phyloP scores from a whole-genome alignment of 2,797 vertebrate genomes.

The Thunnus albacares region DNA sequence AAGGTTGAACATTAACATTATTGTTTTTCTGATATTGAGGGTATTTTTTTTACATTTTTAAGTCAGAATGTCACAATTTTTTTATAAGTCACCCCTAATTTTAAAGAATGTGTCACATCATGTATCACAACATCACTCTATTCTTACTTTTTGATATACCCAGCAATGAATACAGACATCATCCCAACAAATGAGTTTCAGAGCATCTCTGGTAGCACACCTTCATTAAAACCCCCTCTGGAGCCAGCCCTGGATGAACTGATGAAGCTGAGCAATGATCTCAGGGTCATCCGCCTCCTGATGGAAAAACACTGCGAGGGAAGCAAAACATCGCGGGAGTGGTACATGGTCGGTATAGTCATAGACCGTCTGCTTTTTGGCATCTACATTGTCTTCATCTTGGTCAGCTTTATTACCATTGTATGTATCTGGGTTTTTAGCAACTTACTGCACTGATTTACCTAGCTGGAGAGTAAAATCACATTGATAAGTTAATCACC shows the following conservation, averaged over 20 bases:
- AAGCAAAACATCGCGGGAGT: slow-evolving; percentile 28
- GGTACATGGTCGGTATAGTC: slow-evolving; percentile 59
- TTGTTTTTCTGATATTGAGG: no score
- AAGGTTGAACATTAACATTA: no score
- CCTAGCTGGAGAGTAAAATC: no score
- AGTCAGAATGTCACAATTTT: no score
- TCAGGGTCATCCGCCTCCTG: slow-evolving; percentile 68
- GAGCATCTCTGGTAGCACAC: no score
- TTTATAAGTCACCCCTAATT: no score
- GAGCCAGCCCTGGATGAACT: slow-evolving; percentile 58
- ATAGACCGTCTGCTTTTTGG: slow-evolving; percentile 76
- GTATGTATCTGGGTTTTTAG: slow-evolving; percentile 55
- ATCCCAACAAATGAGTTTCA: slow-evolving; percentile 1
- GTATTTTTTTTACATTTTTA: no score
- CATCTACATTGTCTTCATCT: slow-evolving; percentile 74
- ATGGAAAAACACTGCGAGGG: slow-evolving; percentile 62
- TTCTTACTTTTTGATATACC: background rate
- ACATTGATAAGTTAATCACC: no score
- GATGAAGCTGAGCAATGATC: slow-evolving; percentile 65
- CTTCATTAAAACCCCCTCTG: background rate
- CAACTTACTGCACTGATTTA: background rate
- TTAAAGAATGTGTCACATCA: no score
- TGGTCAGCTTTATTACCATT: slow-evolving; percentile 72
- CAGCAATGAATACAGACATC: background rate
- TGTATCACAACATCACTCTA: no score